Evolutionary conservation across 2,888 invertebrate genomes (phyloP).

Genomic region (Adelphocoris suturalis): DNA sequence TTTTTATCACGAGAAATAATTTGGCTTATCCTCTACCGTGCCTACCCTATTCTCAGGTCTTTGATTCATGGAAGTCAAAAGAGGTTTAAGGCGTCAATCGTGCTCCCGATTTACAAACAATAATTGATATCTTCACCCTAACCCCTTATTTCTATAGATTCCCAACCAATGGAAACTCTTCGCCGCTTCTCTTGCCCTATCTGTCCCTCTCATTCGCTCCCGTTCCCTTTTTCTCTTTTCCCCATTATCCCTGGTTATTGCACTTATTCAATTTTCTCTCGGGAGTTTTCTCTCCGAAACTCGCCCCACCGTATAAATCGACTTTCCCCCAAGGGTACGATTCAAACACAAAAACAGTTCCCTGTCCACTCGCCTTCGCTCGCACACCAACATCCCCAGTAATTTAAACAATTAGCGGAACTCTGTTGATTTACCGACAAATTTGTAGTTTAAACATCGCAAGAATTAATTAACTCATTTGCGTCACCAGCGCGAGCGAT

Average conservation of each 20-base stretch:
- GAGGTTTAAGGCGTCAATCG: slow-evolving; percentile 39
- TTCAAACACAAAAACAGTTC: slow-evolving; percentile 52
- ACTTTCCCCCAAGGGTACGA: slow-evolving; percentile 41
- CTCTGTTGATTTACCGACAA: slow-evolving; percentile 62
- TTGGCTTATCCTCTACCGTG: no score
- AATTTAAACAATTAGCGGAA: slow-evolving; percentile 60
- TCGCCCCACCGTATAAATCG: slow-evolving; percentile 52
- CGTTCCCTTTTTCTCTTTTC: slow-evolving; percentile 39
- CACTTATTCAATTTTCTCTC: slow-evolving; percentile 61
- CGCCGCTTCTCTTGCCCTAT: neutral
- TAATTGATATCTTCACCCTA: slow-evolving; percentile 46
- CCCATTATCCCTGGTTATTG: slow-evolving; percentile 59
- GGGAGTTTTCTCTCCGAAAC: slow-evolving; percentile 40
- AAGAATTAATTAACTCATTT: slow-evolving; percentile 65
- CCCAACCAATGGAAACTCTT: slow-evolving; percentile 37
- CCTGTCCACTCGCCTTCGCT: slow-evolving; percentile 41
- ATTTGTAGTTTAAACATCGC: slow-evolving; percentile 62
- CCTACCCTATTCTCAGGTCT: neutral
- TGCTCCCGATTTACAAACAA: slow-evolving; percentile 15
- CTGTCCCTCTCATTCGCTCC: slow-evolving; percentile 13
- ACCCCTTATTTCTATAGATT: slow-evolving; percentile 37
- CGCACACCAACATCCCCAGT: neutral
- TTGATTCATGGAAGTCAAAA: slow-evolving; percentile 20
- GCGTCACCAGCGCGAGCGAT: slow-evolving; percentile 44
- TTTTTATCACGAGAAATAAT: no score